Evolutionary conservation across 2,888 invertebrate genomes (phyloP).

Genomic region (Dioctria linearis): DNA sequence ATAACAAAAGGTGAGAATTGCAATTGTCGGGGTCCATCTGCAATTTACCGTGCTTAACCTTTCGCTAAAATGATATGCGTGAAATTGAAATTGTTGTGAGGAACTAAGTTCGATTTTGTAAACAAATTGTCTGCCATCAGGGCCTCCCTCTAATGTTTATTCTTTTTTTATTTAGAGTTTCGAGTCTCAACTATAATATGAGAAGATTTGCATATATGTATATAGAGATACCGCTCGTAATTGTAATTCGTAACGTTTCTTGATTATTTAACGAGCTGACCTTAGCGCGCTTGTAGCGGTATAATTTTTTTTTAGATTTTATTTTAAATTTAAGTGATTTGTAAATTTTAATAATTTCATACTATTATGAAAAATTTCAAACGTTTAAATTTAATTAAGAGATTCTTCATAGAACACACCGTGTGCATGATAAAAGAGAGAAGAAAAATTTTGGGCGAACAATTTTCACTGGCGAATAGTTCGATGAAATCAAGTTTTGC

Average conservation of each 20-base stretch:
- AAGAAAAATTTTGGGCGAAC: too few species aligned
- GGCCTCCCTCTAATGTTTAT: background rate
- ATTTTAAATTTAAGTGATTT: constrained; percentile 7
- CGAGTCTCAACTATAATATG: background rate
- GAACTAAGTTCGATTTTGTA: constrained; percentile 22
- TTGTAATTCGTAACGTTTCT: constrained; percentile 20
- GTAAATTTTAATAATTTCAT: constrained; percentile 8
- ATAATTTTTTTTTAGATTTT: background rate
- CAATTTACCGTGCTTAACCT: constrained; percentile 56
- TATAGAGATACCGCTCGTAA: constrained; percentile 14
- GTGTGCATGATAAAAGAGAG: too few species aligned
- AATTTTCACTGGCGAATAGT: constrained; percentile 4
- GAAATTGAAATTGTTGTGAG: constrained; percentile 57
- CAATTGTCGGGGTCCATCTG: constrained; percentile 54
- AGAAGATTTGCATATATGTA: background rate
- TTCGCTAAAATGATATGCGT: constrained; percentile 56
- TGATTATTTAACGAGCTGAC: constrained; percentile 13
- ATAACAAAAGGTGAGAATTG: constrained; percentile 57
- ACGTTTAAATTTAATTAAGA: background rate
- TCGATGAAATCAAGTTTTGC: too few species aligned
- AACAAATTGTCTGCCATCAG: constrained; percentile 8
- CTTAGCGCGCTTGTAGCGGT: too few species aligned
- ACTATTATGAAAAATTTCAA: background rate
- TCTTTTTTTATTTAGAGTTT: too few species aligned
- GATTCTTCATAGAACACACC: background rate